These are phyloP conservation scores for Invenusta paracnida DNA, from an alignment of 2,888 invertebrate species.

Conservation along the genomic window DNA sequence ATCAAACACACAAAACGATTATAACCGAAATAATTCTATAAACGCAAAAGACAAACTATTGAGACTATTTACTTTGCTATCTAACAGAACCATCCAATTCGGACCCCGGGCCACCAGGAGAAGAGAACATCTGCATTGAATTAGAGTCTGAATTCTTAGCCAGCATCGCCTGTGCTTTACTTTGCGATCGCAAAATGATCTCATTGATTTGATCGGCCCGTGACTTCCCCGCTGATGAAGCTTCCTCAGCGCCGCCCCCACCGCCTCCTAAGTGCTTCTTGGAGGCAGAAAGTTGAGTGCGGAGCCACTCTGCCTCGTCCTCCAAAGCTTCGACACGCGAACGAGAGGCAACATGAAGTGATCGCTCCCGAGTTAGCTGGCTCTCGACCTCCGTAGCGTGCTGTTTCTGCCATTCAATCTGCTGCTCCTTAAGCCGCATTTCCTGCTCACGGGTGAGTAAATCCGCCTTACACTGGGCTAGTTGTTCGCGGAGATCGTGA, in stretches of 20 bases:
- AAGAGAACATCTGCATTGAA: not conserved
- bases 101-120: not conserved
- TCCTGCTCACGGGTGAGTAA: not conserved
- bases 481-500: not conserved
- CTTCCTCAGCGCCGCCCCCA: not conserved
- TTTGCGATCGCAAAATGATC: not conserved
- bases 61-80: no score
- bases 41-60: no score
- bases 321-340: not conserved
- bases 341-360: not conserved
- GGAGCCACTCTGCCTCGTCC: not conserved
- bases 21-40: no score
- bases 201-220: constrained; percentile 2
- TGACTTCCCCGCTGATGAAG: not conserved
- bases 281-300: not conserved
- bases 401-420: not conserved
- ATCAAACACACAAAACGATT: no score
- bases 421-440: not conserved
- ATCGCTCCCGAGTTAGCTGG: not conserved
- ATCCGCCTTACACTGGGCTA: not conserved
- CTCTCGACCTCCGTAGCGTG: not conserved
- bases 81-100: no score
- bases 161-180: not conserved
- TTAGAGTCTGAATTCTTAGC: not conserved
- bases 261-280: no score